phyloP scores from a whole-genome alignment of 2,888 invertebrate genomes.

The Chromoteleia sp. region DNA sequence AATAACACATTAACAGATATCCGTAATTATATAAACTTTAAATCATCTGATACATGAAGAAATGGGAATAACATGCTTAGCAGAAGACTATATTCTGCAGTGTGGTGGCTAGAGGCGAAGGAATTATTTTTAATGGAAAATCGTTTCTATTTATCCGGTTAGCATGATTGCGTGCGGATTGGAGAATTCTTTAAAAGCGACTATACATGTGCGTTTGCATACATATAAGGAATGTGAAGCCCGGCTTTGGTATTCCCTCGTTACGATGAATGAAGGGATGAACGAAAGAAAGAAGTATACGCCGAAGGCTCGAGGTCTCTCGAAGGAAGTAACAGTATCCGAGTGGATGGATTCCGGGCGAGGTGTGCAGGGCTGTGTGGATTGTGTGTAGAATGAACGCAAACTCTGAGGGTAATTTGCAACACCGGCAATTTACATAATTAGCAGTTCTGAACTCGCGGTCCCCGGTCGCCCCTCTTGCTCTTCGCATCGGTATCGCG shows the following conservation, averaged over 20 bases:
- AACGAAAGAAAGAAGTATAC: slow-evolving; percentile 71
- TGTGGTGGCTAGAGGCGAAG: slow-evolving; percentile 66
- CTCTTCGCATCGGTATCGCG: slow-evolving; percentile 62
- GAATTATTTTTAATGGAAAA: slow-evolving; percentile 68
- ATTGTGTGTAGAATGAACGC: slow-evolving; percentile 85
- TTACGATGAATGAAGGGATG: slow-evolving; percentile 73
- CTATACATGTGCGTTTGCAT: slow-evolving; percentile 63
- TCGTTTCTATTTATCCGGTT: slow-evolving; percentile 72
- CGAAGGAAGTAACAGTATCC: slow-evolving; percentile 80
- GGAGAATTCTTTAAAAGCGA: slow-evolving; percentile 63
- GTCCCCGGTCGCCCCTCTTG: slow-evolving; percentile 76
- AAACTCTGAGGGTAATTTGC: slow-evolving; percentile 85
- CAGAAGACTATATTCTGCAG: slow-evolving; percentile 56
- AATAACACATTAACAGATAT: too few species aligned
- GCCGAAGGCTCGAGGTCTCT: slow-evolving; percentile 72
- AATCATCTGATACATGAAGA: too few species aligned
- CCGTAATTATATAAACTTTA: too few species aligned
- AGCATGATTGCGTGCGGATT: slow-evolving; percentile 71
- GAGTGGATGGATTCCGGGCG: slow-evolving; percentile 80
- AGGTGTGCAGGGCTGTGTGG: slow-evolving; percentile 80
- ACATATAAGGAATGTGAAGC: slow-evolving; percentile 67
- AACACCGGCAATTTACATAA: slow-evolving; percentile 85
- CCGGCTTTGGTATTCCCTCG: slow-evolving; percentile 70
- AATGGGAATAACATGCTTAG: slow-evolving; percentile 30
- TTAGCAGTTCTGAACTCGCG: slow-evolving; percentile 84